A percentile compares a stretch with the other conserved stretches of the same genome.
Conservation (phyloP, 1,140 invertebrate genomes). For the Agrypnia vestita region DNA sequence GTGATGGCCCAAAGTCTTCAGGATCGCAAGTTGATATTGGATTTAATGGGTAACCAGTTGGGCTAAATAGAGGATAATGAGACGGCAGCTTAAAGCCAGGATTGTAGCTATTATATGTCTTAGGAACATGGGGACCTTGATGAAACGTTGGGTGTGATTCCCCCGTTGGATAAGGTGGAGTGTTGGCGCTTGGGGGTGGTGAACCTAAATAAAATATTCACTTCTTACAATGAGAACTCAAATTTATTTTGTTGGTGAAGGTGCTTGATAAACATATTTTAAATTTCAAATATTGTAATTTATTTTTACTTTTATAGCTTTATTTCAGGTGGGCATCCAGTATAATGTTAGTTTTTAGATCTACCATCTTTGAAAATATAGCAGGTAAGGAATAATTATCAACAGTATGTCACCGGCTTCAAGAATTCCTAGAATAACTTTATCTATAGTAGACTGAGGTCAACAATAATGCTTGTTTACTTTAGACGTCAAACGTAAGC, state of each 20-base stretch:
- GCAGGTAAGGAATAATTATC: too few relatives aligned
- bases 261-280: constrained; percentile 59
- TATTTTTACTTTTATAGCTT: too few relatives aligned
- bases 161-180: constrained; percentile 40
- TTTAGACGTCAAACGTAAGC: too few relatives aligned
- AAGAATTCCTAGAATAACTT: not conserved
- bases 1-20: constrained; percentile 41
- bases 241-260: constrained; percentile 46
- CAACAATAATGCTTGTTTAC: too few relatives aligned
- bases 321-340: too few relatives aligned
- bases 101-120: constrained; percentile 1
- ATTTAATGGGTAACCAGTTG: constrained; percentile 16
- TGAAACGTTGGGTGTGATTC: not conserved
- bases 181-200: constrained; percentile 35
- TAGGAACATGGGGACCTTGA: not conserved
- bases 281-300: too few relatives aligned
- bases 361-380: too few relatives aligned
- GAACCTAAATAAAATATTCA: constrained; percentile 52
- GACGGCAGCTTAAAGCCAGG: constrained; percentile 11
- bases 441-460: not conserved
- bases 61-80: not conserved
- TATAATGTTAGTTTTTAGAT: too few relatives aligned
- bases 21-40: constrained; percentile 45
- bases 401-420: not conserved
- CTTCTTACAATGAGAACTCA: constrained; percentile 13